Evolutionary conservation across 64 coral and sea anemone genomes (phyloP), one percentile per base, ranked within the genome.

Genomic region (Montipora capricornis): DNA sequence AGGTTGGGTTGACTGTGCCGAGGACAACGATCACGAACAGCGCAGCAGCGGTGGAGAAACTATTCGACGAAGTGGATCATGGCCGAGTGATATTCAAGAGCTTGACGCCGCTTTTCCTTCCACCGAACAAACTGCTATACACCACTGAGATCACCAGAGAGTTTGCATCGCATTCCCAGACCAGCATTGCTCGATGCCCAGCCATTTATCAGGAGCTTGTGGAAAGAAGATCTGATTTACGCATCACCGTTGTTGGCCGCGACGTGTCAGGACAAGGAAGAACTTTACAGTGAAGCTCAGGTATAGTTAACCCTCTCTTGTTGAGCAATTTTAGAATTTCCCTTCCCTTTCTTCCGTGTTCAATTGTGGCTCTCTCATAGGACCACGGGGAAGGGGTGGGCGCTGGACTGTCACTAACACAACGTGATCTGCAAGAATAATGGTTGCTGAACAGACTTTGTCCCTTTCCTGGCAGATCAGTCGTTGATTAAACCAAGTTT

Each of bases 1-100:
- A 74, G 49, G 79, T 80, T 91, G 89, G 89, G 5, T 49, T 91
- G 68, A 91, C 68, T 80, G 80, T 91, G 50, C 89, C 89, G 5
- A 29, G 37, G 89, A 91, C 77, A 8, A 91, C 67, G 5, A 74
- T 91, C 60, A 91, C 89, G 10, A 91, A 91, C 44, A 81, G 83
- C 37, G 44, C 89, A 51, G 79, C 48, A 19, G 68, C 89, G 11
- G 79, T 91, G 14, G 66, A 60, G 52, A 75, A 81, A 29, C 22
- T 91, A 2, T 91, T 91, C 50, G 17, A 70, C 11, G 9, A 75
- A 49, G 62, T 68, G 6, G 64, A 53, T 49, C 15, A 66, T 16
- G 61, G 79, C 37, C 64, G 89, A 75, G 29, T 91, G 10, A 73
- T 91, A 20, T 91, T 81, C 67, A 91, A 91, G 20, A 69, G 64